Base-by-base conservation (phyloP, 2,888 invertebrate species). In the Diploptera punctata region DNA sequence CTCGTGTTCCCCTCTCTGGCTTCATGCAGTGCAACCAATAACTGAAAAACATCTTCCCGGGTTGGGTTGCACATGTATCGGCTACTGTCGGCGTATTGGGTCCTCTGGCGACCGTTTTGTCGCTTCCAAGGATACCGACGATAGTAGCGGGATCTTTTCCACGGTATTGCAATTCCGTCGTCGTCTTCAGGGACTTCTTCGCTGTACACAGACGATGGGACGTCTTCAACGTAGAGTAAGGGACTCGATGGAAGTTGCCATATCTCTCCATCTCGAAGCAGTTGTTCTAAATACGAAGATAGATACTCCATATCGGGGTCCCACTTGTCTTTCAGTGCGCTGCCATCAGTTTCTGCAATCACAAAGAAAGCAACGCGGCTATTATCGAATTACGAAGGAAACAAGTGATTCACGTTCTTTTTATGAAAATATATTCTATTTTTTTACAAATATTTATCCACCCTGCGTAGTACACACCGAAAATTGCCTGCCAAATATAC, bases 71-170 rank as follows among this genome's bases (percentile, higher is more conserved):
- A 90, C 76, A 88, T 82, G 76, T 88, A 88, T 67, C 85, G 83
- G 72, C 86, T 82, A 77, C 88, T 88, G 24, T 87, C 86, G 76
- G 88, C 88, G 79, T 88, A 88, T 31, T 61, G 38, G n/a, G 62
- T 74, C 75, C 73, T 69, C 70, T 76, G 57, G 57, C 73, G 74
- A 31, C 74, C 68, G 69, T 86, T 88, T 78, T 88, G 88, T 65
- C 89, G 83, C 79, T 89, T 89, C 87, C 88, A 88, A 29, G 89
- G 88, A 81, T 88, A 89, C 76, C 87, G 86, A 75, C 88, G 83
- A 79, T 87, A 88, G 77, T 87, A 88, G 72, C 88, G 84, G 16
- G 87, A 85, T 74, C 88, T 82, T 76, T 89, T 89, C 72, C 68
- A 62, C n/a, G 57, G 54, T 4, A 49, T 19, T 4, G 49, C 16